A percentile compares a stretch with the other conserved stretches of the same genome.
These are phyloP conservation scores for Amyelois transitella DNA, from an alignment of 1,140 invertebrate species.

Conservation along the genomic window DNA sequence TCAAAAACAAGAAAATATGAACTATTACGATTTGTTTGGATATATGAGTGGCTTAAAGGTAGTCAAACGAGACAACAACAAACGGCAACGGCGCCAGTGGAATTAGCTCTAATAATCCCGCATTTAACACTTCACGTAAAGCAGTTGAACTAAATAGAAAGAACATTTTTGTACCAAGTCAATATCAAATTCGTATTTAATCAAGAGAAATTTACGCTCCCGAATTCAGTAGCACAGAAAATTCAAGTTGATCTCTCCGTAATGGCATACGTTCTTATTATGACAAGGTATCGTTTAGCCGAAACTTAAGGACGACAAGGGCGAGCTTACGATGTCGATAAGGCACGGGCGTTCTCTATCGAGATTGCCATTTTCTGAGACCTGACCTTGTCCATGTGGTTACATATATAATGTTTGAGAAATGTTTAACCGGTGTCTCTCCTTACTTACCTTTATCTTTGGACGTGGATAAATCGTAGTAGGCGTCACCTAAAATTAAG, in stretches of 20 bases:
- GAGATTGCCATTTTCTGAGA: conserved; percentile 36
- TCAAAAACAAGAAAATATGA: too few relatives aligned
- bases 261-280: conserved; percentile 23
- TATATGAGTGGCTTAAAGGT: not conserved
- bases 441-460: too few relatives aligned
- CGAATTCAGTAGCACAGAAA: too few relatives aligned
- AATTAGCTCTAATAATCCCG: conserved; percentile 1
- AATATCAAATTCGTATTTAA: too few relatives aligned
- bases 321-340: conserved; percentile 38
- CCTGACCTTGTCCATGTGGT: conserved; percentile 18
- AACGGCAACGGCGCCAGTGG: not conserved
- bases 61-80: not conserved
- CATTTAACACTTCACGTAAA: not conserved
- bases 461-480: not conserved
- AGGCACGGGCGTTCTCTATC: conserved; percentile 40
- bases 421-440: too few relatives aligned
- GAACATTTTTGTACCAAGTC: too few relatives aligned
- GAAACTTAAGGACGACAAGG: conserved; percentile 16
- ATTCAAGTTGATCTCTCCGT: too few relatives aligned
- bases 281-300: conserved; percentile 28
- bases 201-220: too few relatives aligned
- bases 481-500: not conserved
- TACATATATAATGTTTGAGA: conserved; percentile 13
- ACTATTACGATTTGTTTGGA: too few relatives aligned
- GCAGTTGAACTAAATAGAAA: too few relatives aligned